Evolutionary conservation across 2,888 invertebrate species (phyloP).

Genomic region (Mesochorus sp.): DNA sequence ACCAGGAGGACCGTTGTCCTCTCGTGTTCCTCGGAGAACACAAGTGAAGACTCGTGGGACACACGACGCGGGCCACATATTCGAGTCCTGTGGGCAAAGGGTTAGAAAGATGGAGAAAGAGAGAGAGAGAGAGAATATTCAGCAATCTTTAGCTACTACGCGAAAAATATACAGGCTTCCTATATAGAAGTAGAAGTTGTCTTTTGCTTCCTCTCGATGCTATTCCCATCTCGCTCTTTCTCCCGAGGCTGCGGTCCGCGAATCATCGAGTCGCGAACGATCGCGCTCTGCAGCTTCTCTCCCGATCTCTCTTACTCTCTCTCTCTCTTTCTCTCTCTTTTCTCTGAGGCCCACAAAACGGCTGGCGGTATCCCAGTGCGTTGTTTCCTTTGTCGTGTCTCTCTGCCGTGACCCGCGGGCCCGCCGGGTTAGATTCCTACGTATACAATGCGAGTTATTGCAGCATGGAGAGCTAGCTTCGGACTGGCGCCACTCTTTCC

Average conservation of each 20-base stretch:
- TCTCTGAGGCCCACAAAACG: slow-evolving; percentile 11
- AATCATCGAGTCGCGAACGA: slow-evolving; percentile 49
- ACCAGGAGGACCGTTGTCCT: slow-evolving; percentile 60
- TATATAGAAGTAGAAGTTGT: slow-evolving; percentile 32
- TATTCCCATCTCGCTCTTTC: slow-evolving; percentile 5
- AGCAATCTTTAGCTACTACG: slow-evolving; percentile 50
- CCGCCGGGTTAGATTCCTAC: slow-evolving; percentile 81
- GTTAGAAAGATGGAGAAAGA: no score
- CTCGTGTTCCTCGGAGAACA: slow-evolving; percentile 53
- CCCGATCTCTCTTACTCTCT: background rate
- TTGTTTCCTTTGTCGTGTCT: slow-evolving; percentile 70
- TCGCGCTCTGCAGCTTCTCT: slow-evolving; percentile 5
- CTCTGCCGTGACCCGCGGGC: slow-evolving; percentile 78
- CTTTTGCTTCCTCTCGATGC: background rate
- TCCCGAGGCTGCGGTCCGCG: slow-evolving; percentile 43
- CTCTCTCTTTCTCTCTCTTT: background rate
- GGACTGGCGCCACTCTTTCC: slow-evolving; percentile 78
- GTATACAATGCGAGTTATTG: slow-evolving; percentile 82
- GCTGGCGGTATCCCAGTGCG: slow-evolving; percentile 63
- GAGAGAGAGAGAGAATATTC: slow-evolving; percentile 35
- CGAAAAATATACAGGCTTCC: slow-evolving; percentile 29
- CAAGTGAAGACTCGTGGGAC: slow-evolving; percentile 48
- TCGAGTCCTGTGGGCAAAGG: background rate
- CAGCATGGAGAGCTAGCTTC: slow-evolving; percentile 72
- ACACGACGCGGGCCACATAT: slow-evolving; percentile 30